Base-by-base conservation (phyloP, 2,113 vertebrate species). In the Ploceus nigricollis region DNA sequence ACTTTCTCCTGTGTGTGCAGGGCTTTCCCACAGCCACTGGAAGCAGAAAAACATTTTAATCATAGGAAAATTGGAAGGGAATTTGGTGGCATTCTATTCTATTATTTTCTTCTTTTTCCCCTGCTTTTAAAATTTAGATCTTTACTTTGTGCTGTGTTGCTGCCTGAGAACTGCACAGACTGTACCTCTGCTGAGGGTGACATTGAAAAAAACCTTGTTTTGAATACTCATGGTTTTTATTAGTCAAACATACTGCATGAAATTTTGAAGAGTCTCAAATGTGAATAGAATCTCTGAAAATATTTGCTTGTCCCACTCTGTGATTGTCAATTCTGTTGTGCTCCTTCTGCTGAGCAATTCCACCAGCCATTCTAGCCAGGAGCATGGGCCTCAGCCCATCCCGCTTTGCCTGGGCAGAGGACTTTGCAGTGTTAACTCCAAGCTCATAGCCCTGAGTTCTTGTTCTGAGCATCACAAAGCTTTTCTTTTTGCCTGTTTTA, bases 301-400 rank as follows among this genome's bases (percentile, higher is more conserved):
- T 27, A 73, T 70, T 61, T 56, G 15, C 54, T 75, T 35, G 35
- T 83, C 30, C 33, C 27, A 7, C 45, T 9, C 9, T 10, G 33
- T 13, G 40, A 21, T 20, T 25, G 37, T 33, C 44, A 37, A 0
- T 37, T 47, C 16, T 15, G 30, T n/a, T 0, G 0, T 0, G 3
- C 66, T 47, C 40, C 44, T 54, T 18, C 51, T 31, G 28, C 22
- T 35, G 56, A 58, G 58, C n/a, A 15, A 0, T 6, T 51, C 48
- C 14, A 42, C 27, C 20, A 15, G 22, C 15, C 1, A 0, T 22
- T 50, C 17, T 53, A 5, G 18, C 37, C 0, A 0, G 48, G 27
- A 86, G 35, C 4, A 1, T 0, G 0, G 30, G 10, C 58, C 68
- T 30, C 21, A 10, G 66, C 22, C 8, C 0, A 2, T 7, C 45